These are phyloP conservation scores for Atherinomorus stipes DNA, from an alignment of 2,113 vertebrate genomes.

Conservation along the genomic window DNA sequence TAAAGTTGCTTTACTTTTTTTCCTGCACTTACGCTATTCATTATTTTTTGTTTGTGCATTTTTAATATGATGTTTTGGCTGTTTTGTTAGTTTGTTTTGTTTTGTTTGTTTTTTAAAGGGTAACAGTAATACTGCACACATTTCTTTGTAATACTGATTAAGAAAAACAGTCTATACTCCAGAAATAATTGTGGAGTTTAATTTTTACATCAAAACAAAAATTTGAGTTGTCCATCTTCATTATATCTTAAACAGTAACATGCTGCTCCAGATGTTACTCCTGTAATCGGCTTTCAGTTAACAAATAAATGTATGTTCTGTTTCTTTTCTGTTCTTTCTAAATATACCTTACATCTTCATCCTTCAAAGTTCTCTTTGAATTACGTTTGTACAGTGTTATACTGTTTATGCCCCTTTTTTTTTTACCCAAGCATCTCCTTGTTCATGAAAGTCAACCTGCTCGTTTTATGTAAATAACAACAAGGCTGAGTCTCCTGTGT, in stretches of 20 bases:
- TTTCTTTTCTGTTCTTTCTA: conserved; percentile 3
- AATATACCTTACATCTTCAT: background rate
- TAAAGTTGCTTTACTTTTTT: conserved; percentile 17
- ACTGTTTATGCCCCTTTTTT: conserved; percentile 13
- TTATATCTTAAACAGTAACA: background rate
- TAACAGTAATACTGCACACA: no score
- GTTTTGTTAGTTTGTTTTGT: background rate
- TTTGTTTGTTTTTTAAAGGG: no score
- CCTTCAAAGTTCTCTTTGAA: conserved; percentile 16
- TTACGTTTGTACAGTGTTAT: conserved; percentile 20
- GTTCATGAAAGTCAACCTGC: conserved; percentile 63
- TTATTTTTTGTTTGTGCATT: conserved; percentile 18
- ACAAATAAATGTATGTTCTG: conserved; percentile 6
- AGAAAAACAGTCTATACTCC: no score
- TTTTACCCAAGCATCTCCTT: conserved; percentile 27
- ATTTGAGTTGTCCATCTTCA: no score
- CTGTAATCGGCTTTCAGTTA: conserved; percentile 13
- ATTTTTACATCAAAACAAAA: no score
- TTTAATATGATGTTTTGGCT: conserved; percentile 28
- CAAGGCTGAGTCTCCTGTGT: conserved; percentile 54
- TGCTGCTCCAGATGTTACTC: background rate
- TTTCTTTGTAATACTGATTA: no score
- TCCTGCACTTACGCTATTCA: background rate
- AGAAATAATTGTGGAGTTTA: no score
- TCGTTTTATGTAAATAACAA: conserved; percentile 68